These are phyloP conservation scores for Apoderus coryli DNA, from an alignment of 2,888 invertebrate species.

Conservation along the genomic window DNA sequence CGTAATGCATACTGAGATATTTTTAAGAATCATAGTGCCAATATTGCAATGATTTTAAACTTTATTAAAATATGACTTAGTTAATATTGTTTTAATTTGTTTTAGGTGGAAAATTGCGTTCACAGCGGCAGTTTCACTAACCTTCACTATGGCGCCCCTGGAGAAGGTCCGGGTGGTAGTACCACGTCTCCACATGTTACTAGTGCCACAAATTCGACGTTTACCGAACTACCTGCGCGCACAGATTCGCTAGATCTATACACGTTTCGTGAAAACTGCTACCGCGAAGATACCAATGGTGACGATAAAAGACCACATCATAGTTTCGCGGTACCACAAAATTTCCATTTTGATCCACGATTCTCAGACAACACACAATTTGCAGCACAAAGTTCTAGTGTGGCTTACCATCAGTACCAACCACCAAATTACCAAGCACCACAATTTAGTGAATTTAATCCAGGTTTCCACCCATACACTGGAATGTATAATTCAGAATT, in stretches of 20 bases:
- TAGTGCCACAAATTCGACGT: conserved; percentile 11
- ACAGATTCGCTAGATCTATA: conserved; percentile 46
- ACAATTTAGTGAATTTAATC: too few relatives aligned
- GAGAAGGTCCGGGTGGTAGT: conserved; percentile 30
- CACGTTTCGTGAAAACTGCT: conserved; percentile 45
- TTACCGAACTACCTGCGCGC: conserved; percentile 33
- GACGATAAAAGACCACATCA: conserved; percentile 20
- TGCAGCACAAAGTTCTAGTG: too few relatives aligned
- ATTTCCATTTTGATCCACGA: conserved; percentile 31
- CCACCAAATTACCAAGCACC: too few relatives aligned
- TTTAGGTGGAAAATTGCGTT: conserved; percentile 50
- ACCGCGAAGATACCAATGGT: conserved; percentile 35
- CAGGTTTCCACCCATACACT: too few relatives aligned
- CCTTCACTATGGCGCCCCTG: conserved; percentile 47
- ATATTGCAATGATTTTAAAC: too few relatives aligned
- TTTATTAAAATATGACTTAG: too few relatives aligned
- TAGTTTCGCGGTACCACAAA: conserved; percentile 27
- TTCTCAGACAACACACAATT: conserved; percentile 27
- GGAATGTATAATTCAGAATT: too few relatives aligned
- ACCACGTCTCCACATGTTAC: conserved; percentile 20
- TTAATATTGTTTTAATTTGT: too few relatives aligned
- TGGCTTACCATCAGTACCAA: too few relatives aligned
- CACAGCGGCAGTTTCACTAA: conserved; percentile 52
- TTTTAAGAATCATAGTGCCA: too few relatives aligned
- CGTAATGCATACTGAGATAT: too few relatives aligned